Percentiles rank a stretch among this genome's conserved stretches.
Conservation (phyloP, 2,797 vertebrate genomes). For the Taeniopygia guttata region DNA sequence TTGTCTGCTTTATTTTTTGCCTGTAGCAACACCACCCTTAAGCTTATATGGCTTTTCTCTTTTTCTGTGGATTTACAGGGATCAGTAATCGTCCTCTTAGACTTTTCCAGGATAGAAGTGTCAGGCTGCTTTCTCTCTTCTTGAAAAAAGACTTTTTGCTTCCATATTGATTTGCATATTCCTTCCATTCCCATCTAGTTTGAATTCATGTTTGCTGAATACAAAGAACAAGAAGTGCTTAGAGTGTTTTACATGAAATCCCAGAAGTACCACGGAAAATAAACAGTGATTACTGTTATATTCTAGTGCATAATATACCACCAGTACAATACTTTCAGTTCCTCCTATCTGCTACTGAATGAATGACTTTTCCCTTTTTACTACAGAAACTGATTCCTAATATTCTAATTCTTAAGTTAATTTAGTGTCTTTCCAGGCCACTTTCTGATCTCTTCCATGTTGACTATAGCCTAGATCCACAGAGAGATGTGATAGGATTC, state of each 20-base stretch:
- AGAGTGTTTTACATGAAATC: background rate
- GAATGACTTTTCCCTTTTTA: background rate
- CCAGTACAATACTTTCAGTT: background rate
- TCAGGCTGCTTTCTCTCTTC: background rate
- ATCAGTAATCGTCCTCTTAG: background rate
- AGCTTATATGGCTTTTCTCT: background rate
- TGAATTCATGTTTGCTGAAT: background rate
- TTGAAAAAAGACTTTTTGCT: background rate
- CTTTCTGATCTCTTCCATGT: background rate
- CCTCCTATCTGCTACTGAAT: background rate
- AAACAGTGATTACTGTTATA: background rate
- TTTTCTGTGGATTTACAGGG: background rate
- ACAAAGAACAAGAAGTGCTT: background rate
- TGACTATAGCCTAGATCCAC: background rate
- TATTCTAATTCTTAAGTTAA: background rate
- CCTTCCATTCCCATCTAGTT: background rate
- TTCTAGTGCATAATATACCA: background rate
- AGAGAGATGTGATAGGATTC: background rate
- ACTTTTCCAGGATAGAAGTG: background rate
- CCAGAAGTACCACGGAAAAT: background rate
- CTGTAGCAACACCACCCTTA: background rate
- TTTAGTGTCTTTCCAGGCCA: background rate
- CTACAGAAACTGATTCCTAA: background rate
- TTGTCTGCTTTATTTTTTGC: background rate
- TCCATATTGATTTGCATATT: background rate